These are phyloP conservation scores for Atethmia centrago DNA, from an alignment of 2,888 invertebrate genomes.

Conservation along the genomic window DNA sequence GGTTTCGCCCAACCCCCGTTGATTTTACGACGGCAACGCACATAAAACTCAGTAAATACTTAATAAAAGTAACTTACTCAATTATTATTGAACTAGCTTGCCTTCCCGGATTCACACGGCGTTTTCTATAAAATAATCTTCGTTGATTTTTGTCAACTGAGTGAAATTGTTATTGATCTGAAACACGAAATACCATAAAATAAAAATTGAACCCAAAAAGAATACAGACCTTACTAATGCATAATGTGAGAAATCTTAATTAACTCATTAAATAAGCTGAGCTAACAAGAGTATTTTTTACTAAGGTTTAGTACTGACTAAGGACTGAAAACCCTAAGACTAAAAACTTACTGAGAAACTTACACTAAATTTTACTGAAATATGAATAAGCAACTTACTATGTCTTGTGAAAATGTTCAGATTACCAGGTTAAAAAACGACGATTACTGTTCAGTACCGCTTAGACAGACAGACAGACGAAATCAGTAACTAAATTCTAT, in stretches of 20 bases:
- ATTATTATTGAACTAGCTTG: conserved; percentile 43
- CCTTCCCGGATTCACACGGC: background rate
- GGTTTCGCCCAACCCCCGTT: conserved; percentile 50
- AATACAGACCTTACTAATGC: background rate
- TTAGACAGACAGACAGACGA: conserved; percentile 12
- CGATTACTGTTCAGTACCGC: background rate
- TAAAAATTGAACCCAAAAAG: background rate
- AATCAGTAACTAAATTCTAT: conserved; percentile 4
- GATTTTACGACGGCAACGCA: conserved; percentile 47
- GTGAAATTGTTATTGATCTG: background rate
- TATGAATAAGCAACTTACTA: background rate
- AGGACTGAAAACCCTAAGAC: background rate
- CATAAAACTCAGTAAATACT: conserved; percentile 60
- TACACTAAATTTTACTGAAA: background rate
- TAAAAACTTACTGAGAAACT: background rate
- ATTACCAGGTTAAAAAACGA: background rate
- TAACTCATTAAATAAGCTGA: background rate
- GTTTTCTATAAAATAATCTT: background rate
- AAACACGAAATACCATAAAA: too few species aligned
- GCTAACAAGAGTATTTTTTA: background rate
- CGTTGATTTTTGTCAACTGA: background rate
- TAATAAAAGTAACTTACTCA: conserved; percentile 55
- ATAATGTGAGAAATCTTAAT: too few species aligned
- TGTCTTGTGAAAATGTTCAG: background rate
- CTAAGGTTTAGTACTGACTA: background rate